These are phyloP conservation scores for Blastobasis adustella DNA, from an alignment of 2,888 invertebrate species.

Conservation along the genomic window DNA sequence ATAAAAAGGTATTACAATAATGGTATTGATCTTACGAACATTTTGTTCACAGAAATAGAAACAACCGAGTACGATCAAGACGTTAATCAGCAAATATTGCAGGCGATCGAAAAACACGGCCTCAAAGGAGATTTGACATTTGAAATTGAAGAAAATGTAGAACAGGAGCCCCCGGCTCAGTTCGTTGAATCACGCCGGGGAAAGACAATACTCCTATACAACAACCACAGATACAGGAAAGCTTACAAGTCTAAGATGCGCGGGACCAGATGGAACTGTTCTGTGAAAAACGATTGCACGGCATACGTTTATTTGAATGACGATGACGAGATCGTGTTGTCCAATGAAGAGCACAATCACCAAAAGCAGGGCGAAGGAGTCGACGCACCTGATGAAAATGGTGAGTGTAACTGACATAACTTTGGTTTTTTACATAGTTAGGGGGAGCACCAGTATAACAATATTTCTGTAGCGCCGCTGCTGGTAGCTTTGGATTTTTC, in stretches of 20 bases:
- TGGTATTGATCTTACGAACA: neutral
- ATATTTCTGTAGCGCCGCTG: too few relatives aligned
- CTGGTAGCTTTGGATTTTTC: too few relatives aligned
- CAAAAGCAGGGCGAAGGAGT: conserved; percentile 15
- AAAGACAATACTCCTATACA: conserved; percentile 41
- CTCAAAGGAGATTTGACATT: conserved; percentile 7
- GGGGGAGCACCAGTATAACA: too few relatives aligned
- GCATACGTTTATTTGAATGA: conserved; percentile 46
- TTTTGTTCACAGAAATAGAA: conserved; percentile 2
- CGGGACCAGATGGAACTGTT: conserved; percentile 51
- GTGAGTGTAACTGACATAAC: conserved; percentile 19
- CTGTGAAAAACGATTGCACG: conserved; percentile 36
- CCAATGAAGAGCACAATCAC: conserved; percentile 39
- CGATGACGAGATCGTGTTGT: conserved; percentile 43
- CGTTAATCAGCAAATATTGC: conserved; percentile 5
- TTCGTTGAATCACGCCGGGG: conserved; percentile 43
- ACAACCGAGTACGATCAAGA: conserved; percentile 1
- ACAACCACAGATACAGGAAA: conserved; percentile 45
- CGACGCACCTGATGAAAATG: conserved; percentile 22
- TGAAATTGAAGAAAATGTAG: conserved; percentile 13
- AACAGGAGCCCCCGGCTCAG: conserved; percentile 16
- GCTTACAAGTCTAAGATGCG: conserved; percentile 32
- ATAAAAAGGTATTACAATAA: conserved; percentile 33
- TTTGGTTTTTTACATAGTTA: neutral
- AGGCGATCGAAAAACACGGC: conserved; percentile 7